Evolutionary conservation across 2,113 vertebrate genomes (phyloP).

Genomic region (Erinaceus europaeus): DNA sequence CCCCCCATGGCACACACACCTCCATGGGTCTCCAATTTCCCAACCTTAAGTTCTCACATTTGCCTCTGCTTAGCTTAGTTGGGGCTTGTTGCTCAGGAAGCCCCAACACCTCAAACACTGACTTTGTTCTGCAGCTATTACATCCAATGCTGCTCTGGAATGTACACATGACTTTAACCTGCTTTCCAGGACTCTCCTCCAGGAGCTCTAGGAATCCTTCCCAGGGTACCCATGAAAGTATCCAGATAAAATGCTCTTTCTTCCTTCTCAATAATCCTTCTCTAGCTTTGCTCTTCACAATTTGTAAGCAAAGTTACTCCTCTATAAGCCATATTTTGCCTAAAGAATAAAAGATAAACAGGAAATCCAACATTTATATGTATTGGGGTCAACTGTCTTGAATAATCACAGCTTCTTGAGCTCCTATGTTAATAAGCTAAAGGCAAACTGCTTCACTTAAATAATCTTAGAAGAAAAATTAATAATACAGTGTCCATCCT

Average conservation of each 20-base stretch:
- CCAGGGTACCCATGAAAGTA: accelerated
- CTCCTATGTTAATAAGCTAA: not conserved
- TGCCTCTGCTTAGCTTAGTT: not conserved
- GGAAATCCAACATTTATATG: not conserved
- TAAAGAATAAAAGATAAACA: not conserved
- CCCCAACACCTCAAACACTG: accelerated
- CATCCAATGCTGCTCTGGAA: not conserved
- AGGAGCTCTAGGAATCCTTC: not conserved
- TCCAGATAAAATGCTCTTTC: not conserved
- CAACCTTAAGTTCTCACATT: too few relatives aligned
- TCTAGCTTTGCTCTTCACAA: not conserved
- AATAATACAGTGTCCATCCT: not conserved
- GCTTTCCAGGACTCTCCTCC: not conserved
- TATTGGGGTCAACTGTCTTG: not conserved
- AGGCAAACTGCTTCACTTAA: not conserved
- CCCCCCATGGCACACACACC: too few relatives aligned
- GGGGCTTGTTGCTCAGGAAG: accelerated
- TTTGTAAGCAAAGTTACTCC: not conserved
- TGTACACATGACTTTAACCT: not conserved
- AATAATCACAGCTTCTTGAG: too few relatives aligned
- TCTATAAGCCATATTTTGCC: not conserved
- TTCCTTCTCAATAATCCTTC: not conserved
- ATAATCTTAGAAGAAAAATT: not conserved
- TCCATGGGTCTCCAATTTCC: too few relatives aligned
- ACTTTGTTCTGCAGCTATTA: not conserved